Evolutionary conservation across 1,140 invertebrate species (phyloP).

Genomic region (Ephestia elutella): DNA sequence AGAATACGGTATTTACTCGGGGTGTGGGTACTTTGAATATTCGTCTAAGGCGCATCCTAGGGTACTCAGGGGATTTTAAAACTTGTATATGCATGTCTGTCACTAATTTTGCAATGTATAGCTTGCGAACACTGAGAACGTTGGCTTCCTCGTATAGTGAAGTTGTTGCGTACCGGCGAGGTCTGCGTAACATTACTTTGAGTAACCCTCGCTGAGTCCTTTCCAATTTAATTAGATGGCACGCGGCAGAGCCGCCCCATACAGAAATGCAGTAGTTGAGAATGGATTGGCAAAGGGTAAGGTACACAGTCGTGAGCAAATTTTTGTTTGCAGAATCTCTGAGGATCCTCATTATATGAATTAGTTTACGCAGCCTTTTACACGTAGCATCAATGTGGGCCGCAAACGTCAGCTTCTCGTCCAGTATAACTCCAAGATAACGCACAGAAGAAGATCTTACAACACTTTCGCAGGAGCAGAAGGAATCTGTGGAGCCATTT

Average conservation of each 20-base stretch:
- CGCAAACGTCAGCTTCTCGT: neutral
- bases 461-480: neutral
- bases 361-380: neutral
- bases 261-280: neutral
- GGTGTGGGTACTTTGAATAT: neutral
- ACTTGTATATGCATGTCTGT: neutral
- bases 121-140: neutral
- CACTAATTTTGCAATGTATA: neutral
- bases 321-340: neutral
- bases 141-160: neutral
- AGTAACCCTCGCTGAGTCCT: neutral
- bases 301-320: neutral
- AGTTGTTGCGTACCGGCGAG: neutral
- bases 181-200: neutral
- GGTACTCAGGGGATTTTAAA: neutral
- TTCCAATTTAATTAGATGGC: neutral
- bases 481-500: neutral
- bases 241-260: neutral
- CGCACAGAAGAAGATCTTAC: neutral
- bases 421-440: neutral
- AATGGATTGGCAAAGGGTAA: neutral
- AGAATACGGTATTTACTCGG: neutral
- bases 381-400: neutral
- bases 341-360: neutral
- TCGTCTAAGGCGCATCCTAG: neutral